These are phyloP conservation scores for Oxyruncus cristatus DNA, from an alignment of 2,113 vertebrate genomes.

Conservation along the genomic window DNA sequence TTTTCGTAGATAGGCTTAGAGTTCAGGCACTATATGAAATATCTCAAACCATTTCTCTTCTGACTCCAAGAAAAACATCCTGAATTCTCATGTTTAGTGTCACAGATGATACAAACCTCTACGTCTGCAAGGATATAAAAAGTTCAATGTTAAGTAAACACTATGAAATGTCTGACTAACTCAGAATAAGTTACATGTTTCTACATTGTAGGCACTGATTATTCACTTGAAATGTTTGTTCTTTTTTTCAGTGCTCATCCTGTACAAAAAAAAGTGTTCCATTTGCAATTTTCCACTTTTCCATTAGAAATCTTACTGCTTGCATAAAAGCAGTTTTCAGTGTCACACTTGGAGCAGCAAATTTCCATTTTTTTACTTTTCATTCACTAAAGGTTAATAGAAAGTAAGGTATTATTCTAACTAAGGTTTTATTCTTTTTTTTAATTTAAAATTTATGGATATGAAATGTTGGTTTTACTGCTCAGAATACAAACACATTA, in stretches of 20 bases:
- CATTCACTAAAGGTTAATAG: neutral
- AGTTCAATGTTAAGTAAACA: neutral
- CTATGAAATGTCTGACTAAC: neutral
- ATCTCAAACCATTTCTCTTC: neutral
- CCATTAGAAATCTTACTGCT: neutral
- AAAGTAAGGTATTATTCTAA: neutral
- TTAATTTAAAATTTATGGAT: neutral
- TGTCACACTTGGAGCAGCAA: neutral
- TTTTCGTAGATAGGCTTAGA: neutral
- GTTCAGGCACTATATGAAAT: neutral
- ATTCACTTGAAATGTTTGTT: neutral
- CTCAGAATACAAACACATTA: neutral
- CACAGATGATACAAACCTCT: neutral
- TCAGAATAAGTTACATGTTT: neutral
- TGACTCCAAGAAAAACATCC: neutral
- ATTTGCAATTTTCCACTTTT: neutral
- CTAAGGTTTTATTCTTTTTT: neutral
- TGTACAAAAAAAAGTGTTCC: neutral
- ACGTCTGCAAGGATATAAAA: neutral
- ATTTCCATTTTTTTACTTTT: neutral
- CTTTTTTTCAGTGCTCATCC: neutral
- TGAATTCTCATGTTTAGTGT: neutral
- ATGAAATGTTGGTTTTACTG: neutral
- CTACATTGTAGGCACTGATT: neutral
- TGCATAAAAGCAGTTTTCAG: neutral